Evolutionary conservation across 1,140 invertebrate species (phyloP).

Genomic region (Goniozus legneri): DNA sequence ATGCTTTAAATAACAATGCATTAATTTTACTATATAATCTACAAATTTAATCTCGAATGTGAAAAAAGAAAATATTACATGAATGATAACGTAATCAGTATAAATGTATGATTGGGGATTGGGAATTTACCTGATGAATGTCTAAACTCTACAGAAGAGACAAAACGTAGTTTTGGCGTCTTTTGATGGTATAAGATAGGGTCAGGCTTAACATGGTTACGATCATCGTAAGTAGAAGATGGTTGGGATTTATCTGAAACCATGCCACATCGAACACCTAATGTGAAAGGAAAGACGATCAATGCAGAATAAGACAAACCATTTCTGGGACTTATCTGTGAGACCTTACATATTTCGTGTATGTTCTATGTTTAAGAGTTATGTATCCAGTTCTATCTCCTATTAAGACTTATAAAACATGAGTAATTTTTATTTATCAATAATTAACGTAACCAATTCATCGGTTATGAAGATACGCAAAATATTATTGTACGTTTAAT

Average conservation of each 20-base stretch:
- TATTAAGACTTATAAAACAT: no score
- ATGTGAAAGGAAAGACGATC: conserved; percentile 38
- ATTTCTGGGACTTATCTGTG: neutral
- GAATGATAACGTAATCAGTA: neutral
- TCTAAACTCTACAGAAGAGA: conserved; percentile 71
- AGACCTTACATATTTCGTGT: no score
- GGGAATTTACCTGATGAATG: conserved; percentile 64
- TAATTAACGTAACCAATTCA: no score
- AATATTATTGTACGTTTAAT: no score
- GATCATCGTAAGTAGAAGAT: conserved; percentile 59
- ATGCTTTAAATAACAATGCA: no score
- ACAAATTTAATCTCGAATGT: no score
- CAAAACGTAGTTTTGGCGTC: conserved; percentile 72
- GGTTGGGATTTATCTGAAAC: conserved; percentile 62
- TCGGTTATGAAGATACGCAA: no score
- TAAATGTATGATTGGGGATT: conserved; percentile 10
- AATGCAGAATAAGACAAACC: conserved; percentile 20
- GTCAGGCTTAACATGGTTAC: conserved; percentile 56
- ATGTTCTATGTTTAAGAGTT: no score
- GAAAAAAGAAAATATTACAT: neutral
- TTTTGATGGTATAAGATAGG: conserved; percentile 58
- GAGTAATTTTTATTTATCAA: no score
- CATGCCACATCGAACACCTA: conserved; percentile 55
- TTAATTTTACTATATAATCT: no score
- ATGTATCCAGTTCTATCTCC: no score